These are phyloP conservation scores for Crenuchus spilurus DNA, from an alignment of 2,797 vertebrate species.

Conservation along the genomic window DNA sequence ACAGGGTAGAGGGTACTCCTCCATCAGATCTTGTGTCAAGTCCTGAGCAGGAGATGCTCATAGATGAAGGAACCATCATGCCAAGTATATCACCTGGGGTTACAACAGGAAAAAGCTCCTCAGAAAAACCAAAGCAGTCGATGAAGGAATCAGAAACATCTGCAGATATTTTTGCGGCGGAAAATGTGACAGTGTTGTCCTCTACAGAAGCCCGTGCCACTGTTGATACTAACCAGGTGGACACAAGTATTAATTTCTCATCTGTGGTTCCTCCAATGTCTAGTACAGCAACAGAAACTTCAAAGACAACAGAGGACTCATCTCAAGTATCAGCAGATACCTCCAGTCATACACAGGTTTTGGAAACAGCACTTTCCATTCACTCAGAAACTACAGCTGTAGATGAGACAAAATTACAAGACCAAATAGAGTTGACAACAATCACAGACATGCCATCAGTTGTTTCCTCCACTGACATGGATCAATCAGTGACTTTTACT, in stretches of 20 bases:
- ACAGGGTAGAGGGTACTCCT: conserved; percentile 54
- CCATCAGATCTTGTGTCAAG: conserved; percentile 31
- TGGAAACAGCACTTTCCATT: conserved; percentile 18
- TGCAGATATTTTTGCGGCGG: not conserved
- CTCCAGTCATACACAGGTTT: not conserved
- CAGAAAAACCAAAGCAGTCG: conserved; percentile 18
- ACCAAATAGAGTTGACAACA: conserved; percentile 12
- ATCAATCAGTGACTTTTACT: not conserved
- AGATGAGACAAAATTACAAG: conserved; percentile 33
- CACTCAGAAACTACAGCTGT: not conserved
- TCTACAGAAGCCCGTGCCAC: conserved; percentile 24
- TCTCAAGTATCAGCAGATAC: conserved; percentile 11
- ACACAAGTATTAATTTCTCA: conserved; percentile 28
- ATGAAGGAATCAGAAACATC: not conserved
- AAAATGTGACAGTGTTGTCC: conserved; percentile 27
- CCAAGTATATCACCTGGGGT: not conserved
- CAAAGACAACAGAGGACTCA: conserved; percentile 27
- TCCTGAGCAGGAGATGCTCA: conserved; percentile 37
- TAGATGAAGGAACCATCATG: conserved; percentile 30
- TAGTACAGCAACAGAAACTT: not conserved
- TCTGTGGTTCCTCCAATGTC: conserved; percentile 34
- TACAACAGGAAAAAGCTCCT: conserved; percentile 16
- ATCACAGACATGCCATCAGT: conserved; percentile 20
- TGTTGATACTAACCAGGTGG: conserved; percentile 43
- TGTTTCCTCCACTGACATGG: too few species aligned